phyloP scores from a whole-genome alignment of 2,797 vertebrate species.

The Clarias pachynema region DNA sequence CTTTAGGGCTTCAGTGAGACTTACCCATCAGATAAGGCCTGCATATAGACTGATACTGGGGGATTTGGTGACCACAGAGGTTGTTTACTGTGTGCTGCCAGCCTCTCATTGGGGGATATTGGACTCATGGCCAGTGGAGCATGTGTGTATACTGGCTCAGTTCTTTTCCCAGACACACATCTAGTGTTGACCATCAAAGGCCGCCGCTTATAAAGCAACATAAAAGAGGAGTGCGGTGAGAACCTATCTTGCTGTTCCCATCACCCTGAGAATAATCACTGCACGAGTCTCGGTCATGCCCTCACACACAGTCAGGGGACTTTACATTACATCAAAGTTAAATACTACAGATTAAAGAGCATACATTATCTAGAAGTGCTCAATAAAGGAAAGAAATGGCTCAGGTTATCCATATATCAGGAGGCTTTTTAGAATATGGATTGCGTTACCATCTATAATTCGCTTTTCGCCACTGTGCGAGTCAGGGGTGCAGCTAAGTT shows the following conservation, averaged over 20 bases:
- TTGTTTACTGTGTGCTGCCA: constrained; percentile 53
- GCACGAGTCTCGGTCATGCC: constrained; percentile 16
- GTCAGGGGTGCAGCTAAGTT: neutral
- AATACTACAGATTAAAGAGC: constrained; percentile 41
- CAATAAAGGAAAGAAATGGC: constrained; percentile 2
- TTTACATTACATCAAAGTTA: constrained; percentile 35
- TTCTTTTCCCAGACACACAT: constrained; percentile 38
- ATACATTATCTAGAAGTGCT: constrained; percentile 35
- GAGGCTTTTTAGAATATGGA: constrained; percentile 7
- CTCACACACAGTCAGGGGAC: neutral
- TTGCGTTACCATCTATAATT: neutral
- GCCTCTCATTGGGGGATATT: constrained; percentile 45
- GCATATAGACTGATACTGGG: constrained; percentile 41
- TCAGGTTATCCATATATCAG: neutral
- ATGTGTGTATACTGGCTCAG: constrained; percentile 40
- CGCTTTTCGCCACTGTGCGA: neutral
- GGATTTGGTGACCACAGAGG: constrained; percentile 45
- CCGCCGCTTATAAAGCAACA: constrained; percentile 22
- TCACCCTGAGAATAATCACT: constrained; percentile 23
- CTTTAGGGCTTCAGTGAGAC: constrained; percentile 37
- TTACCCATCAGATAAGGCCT: constrained; percentile 46
- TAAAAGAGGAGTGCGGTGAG: constrained; percentile 21
- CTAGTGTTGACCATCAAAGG: constrained; percentile 38
- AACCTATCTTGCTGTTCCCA: constrained; percentile 11
- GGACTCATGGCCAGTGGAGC: constrained; percentile 51